A percentile compares a stretch with the other conserved stretches of the same genome.
phyloP scores from a whole-genome alignment of 2,113 vertebrate genomes.

The Trematocara variabile region DNA sequence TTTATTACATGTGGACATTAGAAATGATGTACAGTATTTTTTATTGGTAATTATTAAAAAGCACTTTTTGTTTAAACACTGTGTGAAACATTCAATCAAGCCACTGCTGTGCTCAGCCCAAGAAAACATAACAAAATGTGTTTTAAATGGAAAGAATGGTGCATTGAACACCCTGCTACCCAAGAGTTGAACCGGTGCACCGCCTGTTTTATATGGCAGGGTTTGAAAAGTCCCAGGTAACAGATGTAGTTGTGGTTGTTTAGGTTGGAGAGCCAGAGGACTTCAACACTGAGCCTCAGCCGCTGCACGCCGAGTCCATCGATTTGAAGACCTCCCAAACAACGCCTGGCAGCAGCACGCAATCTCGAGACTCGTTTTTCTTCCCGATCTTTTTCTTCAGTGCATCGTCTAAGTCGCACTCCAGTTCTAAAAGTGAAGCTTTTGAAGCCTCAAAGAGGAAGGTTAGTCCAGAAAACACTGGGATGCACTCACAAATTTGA shows the following conservation, averaged over 20 bases:
- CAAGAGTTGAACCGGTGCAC: background rate
- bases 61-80: background rate
- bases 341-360: accelerated
- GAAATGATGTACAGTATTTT: background rate
- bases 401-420: accelerated
- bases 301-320: background rate
- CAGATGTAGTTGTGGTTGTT: background rate
- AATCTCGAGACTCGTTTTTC: accelerated
- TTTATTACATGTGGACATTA: background rate
- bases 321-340: background rate
- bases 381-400: conserved; percentile 58
- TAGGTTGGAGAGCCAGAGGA: conserved; percentile 78
- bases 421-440: conserved; percentile 65
- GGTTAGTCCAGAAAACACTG: conserved; percentile 51
- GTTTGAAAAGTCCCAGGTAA: background rate
- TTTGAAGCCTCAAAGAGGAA: conserved; percentile 79
- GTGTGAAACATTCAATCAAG: background rate
- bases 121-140: background rate
- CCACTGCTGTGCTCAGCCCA: background rate
- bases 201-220: background rate
- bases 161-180: background rate
- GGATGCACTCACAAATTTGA: background rate
- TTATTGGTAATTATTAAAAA: background rate
- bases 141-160: background rate
- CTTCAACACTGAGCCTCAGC: conserved; percentile 26